phyloP scores from a whole-genome alignment of 2,888 invertebrate genomes.

The Subacronicta megacephala region DNA sequence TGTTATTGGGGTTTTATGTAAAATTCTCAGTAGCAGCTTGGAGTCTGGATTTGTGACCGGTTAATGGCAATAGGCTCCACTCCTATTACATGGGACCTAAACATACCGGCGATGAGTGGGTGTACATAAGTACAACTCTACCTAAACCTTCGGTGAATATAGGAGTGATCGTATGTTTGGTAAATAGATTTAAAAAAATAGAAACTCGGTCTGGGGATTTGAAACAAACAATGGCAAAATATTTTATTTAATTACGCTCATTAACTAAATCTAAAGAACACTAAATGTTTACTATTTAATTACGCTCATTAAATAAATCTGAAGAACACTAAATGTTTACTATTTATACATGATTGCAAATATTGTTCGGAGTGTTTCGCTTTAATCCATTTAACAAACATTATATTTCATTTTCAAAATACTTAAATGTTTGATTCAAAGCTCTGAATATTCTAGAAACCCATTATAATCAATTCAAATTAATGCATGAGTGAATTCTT shows the following conservation, averaged over 20 bases:
- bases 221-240: neutral
- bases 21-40: no score
- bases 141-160: no score
- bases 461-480: constrained; percentile 1
- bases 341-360: constrained; percentile 2
- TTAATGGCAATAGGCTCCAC: no score
- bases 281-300: neutral
- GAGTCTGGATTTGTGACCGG: no score
- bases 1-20: no score
- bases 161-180: no score
- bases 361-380: neutral
- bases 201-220: no score
- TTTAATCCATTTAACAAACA: neutral
- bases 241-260: neutral
- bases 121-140: no score
- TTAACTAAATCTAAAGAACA: neutral
- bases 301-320: neutral
- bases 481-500: constrained; percentile 2
- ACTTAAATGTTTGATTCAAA: neutral
- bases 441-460: neutral
- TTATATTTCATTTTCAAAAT: constrained; percentile 4
- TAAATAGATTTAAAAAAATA: no score
- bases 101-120: no score
- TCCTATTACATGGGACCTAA: no score
- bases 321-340: neutral